Conservation (phyloP, 2,888 invertebrate species). For the Latrodectus hesperus region DNA sequence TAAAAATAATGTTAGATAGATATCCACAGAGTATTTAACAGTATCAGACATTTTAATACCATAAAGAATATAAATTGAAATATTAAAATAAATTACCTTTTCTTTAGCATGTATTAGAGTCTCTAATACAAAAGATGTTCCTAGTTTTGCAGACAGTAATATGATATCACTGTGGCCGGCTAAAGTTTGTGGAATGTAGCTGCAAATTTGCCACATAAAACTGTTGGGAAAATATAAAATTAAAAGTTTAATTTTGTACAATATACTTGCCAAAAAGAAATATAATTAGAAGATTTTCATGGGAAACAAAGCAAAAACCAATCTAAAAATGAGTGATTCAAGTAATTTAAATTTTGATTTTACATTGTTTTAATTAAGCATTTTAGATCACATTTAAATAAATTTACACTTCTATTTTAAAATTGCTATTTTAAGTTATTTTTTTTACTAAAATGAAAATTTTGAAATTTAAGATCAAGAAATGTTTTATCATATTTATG, state of each 20-base stretch:
- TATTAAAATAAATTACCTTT: constrained; percentile 79
- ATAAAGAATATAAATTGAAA: not conserved
- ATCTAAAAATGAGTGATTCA: not conserved
- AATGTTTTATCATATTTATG: no score
- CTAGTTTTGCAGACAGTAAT: constrained; percentile 88
- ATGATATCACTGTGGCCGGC: constrained; percentile 85
- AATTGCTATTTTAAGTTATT: no score
- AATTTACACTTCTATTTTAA: no score
- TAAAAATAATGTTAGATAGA: no score
- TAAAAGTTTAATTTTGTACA: no score
- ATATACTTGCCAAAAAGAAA: not conserved
- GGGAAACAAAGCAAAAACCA: not conserved
- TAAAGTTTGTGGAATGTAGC: constrained; percentile 92
- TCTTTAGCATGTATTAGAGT: constrained; percentile 98
- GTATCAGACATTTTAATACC: no score
- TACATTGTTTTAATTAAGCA: no score
- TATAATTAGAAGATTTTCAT: not conserved
- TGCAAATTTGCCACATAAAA: constrained; percentile 97
- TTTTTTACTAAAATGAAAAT: no score
- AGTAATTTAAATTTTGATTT: no score
- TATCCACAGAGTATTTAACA: no score
- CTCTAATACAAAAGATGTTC: constrained; percentile 95
- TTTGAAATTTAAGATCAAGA: no score
- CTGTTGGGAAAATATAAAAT: constrained; percentile 76
- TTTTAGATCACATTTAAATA: no score